Evolutionary conservation across 2,888 invertebrate genomes (phyloP), one percentile per base, ranked within the genome.

Genomic region (Crioceris asparagi): DNA sequence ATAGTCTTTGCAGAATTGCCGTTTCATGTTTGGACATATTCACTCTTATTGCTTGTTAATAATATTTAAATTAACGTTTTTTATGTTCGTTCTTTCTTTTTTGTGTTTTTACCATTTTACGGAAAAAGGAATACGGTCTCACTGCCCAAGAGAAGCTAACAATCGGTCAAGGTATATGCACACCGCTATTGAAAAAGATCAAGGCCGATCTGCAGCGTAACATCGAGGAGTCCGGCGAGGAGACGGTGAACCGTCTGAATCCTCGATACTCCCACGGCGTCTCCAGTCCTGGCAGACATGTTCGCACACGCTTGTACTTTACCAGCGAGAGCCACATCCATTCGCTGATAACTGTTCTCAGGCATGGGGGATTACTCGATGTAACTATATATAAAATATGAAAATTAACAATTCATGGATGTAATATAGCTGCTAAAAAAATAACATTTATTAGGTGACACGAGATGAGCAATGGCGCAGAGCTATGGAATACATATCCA

Each of bases 301-400:
- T 98, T 17, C 76, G 97, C 46, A 98, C 97, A 5, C 77, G 98
- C n/a, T 74, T 99, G 27, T 99, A 99, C 69, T 99, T 98, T 66
- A 99, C 98, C 2, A 96, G 94, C 62, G 98, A 98, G 70, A 93
- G 93, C 60, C 98, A 99, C 67, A 92, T 98, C 44, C 98, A 99
- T 68, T 97, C 96, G 7, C 68, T 99, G 44, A 77, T 99, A 46
- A 97, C 96, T 3, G 88, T 97, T 40, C 74, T 99, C 34, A 74
- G 96, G 46, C 92, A 85, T 62, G 96, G 96, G 8, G 92, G 90
- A 15, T 67, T 96, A 36, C 69, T 91, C 7, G 84, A 90, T 64
- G 90, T 87, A 62, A 69, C 74, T 66, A 23, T 19, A 21, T 21
- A 21, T 21, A 7, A 21, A 6, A 7, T 21, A 21, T 21, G 21